Evolutionary conservation across 2,888 invertebrate genomes (phyloP).

Genomic region (Cerastis rubricosa): DNA sequence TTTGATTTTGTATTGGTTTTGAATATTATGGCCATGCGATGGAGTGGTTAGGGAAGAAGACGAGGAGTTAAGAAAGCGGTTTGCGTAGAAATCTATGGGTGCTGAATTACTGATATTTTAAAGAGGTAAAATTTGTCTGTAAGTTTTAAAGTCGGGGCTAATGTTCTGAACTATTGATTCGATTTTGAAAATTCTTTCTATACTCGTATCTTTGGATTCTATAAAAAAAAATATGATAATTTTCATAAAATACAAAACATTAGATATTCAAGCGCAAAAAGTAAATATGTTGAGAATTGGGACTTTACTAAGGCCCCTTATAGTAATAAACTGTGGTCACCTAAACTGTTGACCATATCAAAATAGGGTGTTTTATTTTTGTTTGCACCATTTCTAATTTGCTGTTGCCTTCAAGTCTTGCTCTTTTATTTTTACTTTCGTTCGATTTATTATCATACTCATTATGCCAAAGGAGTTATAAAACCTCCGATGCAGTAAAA

Average conservation of each 20-base stretch:
- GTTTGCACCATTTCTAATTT: neutral
- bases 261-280: neutral
- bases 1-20: slow-evolving; percentile 4
- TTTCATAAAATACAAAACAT: neutral
- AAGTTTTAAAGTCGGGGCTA: no score
- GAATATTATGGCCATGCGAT: neutral
- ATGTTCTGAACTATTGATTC: no score
- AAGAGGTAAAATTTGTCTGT: no score
- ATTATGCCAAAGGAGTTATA: slow-evolving; percentile 36
- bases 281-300: neutral
- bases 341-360: neutral
- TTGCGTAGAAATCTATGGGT: neutral
- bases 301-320: neutral
- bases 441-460: slow-evolving; percentile 14
- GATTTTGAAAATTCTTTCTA: no score
- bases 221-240: neutral
- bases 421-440: slow-evolving; percentile 18
- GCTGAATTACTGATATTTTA: no score
- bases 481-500: slow-evolving; percentile 48
- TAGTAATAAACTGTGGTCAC: neutral
- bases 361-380: neutral
- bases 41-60: neutral
- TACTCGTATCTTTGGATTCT: neutral
- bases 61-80: neutral
- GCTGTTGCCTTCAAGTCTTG: slow-evolving; percentile 1